phyloP scores from a whole-genome alignment of 2,888 invertebrate genomes.

The Drosophila picticornis region DNA sequence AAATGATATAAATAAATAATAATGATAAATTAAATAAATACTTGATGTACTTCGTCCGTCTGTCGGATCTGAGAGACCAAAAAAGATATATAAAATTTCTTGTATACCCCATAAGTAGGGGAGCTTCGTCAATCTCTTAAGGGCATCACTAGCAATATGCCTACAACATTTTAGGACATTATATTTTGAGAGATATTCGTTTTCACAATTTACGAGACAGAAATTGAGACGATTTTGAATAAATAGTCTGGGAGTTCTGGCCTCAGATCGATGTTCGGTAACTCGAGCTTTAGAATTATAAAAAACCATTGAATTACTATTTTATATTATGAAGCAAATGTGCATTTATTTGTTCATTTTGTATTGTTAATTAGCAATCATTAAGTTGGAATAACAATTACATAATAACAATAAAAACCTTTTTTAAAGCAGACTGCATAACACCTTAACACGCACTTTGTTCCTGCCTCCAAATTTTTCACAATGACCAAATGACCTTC shows the following conservation, averaged over 20 bases:
- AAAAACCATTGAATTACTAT: background rate
- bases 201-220: too few relatives aligned
- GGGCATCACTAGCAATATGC: background rate
- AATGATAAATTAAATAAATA: background rate
- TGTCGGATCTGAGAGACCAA: background rate
- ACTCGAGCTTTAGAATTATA: background rate
- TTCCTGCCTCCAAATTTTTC: constrained; percentile 6
- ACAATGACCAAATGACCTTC: constrained; percentile 32
- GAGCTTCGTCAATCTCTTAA: background rate
- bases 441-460: background rate
- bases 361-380: background rate
- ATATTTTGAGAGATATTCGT: background rate
- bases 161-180: background rate
- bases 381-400: background rate
- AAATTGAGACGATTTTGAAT: background rate
- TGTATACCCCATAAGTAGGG: too few relatives aligned
- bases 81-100: background rate
- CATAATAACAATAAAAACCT: background rate
- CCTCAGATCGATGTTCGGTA: background rate
- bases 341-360: background rate
- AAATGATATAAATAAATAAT: background rate
- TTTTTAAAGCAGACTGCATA: background rate
- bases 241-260: background rate
- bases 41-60: background rate
- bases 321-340: background rate